phyloP scores from a whole-genome alignment of 2,797 vertebrate species.

The Paramormyrops hopkinsi region DNA sequence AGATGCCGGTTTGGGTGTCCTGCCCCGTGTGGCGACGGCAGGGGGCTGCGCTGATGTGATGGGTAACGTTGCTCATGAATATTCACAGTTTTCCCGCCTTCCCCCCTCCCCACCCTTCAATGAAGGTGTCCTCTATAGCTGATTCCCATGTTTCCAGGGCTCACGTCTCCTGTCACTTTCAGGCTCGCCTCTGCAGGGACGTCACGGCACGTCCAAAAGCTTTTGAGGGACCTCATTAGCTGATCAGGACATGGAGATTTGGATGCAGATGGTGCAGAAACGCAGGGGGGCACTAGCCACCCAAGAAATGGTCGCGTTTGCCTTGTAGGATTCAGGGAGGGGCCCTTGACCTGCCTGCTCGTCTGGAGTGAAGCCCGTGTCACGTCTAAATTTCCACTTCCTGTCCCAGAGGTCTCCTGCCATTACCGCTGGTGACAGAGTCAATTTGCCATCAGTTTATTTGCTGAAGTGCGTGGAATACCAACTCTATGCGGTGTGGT shows the following conservation, averaged over 20 bases:
- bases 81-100: neutral
- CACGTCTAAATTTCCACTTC: slow-evolving; percentile 5
- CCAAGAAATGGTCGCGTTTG: neutral
- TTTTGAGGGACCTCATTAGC: neutral
- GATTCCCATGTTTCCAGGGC: neutral
- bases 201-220: neutral
- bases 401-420: neutral
- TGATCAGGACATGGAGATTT: neutral
- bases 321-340: neutral
- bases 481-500: neutral
- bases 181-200: neutral
- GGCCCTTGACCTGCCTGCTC: neutral
- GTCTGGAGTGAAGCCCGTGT: neutral
- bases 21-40: neutral
- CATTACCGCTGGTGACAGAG: neutral
- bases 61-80: neutral
- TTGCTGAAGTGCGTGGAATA: slow-evolving; percentile 5
- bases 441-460: neutral
- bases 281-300: neutral
- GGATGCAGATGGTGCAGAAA: neutral
- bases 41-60: neutral
- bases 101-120: neutral
- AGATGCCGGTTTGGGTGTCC: neutral
- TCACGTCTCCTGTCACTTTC: neutral
- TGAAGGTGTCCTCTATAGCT: neutral